A percentile compares a stretch with the other conserved stretches of the same genome.
phyloP scores from a whole-genome alignment of 2,113 vertebrate genomes.

The Erinaceus europaeus region DNA sequence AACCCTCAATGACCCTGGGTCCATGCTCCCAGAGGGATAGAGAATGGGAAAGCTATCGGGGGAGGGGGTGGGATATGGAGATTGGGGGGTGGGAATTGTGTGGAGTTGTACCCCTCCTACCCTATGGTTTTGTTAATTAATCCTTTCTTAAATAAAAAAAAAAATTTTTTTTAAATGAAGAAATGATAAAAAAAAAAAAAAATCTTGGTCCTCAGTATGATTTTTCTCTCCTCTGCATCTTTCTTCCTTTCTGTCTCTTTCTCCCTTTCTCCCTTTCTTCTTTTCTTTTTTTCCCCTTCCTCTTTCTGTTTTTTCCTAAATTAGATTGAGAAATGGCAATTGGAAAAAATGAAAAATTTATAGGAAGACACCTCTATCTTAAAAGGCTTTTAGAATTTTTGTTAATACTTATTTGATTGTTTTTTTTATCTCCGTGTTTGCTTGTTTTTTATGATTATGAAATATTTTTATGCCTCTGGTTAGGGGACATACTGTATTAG shows the following conservation, averaged over 20 bases:
- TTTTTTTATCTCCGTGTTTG: conserved; percentile 3
- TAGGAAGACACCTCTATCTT: neutral
- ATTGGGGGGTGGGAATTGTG: no score
- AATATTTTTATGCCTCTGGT: conserved; percentile 1
- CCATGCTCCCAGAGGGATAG: no score
- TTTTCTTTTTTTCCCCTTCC: neutral
- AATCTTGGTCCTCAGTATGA: no score
- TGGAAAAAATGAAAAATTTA: neutral
- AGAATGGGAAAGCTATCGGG: no score
- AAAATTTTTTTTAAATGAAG: no score
- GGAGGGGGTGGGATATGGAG: no score
- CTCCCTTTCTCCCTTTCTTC: neutral
- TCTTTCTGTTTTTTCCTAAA: neutral
- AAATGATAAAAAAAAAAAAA: no score
- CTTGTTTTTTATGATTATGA: conserved; percentile 15
- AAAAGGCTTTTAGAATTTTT: neutral
- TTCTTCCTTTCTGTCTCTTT: neutral
- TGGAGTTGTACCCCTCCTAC: no score
- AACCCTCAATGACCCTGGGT: no score
- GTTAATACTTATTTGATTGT: neutral
- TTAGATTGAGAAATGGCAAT: neutral
- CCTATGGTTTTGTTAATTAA: no score
- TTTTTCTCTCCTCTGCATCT: no score
- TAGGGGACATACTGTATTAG: neutral
- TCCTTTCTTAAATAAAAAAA: no score